Base-by-base conservation (phyloP, 2,113 vertebrate genomes). In the Gallinago jamesoni region DNA sequence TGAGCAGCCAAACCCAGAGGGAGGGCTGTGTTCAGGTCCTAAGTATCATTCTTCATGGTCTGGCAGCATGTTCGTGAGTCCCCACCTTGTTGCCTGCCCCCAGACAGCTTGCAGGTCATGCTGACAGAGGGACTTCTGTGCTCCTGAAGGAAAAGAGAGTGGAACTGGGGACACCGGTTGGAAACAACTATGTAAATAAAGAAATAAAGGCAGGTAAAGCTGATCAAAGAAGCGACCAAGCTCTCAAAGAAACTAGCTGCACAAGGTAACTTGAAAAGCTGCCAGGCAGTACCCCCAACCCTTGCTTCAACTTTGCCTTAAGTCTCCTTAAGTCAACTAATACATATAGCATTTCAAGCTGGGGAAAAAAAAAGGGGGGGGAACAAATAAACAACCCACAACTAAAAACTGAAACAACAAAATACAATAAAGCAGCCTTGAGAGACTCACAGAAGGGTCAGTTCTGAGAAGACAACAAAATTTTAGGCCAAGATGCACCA, bases 1-100 rank as follows among this genome's bases (percentile, higher is more conserved):
- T 18, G 77, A 96, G 89, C 93, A 96, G 91, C 87, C 64, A 97
- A 95, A 89, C 87, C 96, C 91, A 95, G 96, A 95, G 96, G 96
- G 95, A 96, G 57, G 73, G 67, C 79, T 87, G 79, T 5, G 4
- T 72, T 94, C 52, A 80, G 62, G 95, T 95, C 94, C 85, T 83
- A 69, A 93, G 87, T 31, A 82, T 60, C 47, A 95, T 20, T 73
- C 77, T 63, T 87, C 68, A 11, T 79, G 67, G 83, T 84, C 80
- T 96, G 93, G 87, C 74, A 93, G 88, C 64, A 48, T 3, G 25
- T 37, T 87, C 52, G 31, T 30, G 73, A 87, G 83, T 31, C 60
- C 28, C 18, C 0, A 21, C 35, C 45, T 62, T 5, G 28, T 13
- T 0, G 0, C 35, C 39, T 53, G 24, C 45, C 93, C 73, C n/a